Base-by-base conservation (phyloP, 2,113 vertebrate genomes). In the Megaceryle torquata region DNA sequence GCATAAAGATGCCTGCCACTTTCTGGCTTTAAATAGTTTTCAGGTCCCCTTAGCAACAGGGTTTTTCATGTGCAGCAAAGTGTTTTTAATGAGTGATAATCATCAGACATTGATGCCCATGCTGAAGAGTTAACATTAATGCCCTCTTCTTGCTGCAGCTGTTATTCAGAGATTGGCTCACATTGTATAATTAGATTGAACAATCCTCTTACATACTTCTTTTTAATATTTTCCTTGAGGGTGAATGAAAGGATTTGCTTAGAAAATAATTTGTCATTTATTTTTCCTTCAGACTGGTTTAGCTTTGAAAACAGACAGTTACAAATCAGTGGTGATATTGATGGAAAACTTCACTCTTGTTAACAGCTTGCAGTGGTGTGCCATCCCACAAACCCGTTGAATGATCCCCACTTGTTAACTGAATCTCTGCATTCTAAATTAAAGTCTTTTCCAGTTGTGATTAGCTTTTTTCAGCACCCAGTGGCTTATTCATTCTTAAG, bases 31-130 rank as follows among this genome's bases (percentile, higher is more conserved):
- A 68, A 93, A 77, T 44, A 90, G n/a, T 86, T 88, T 74, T 71
- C 80, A 90, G 50, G 46, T 94, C 75, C 86, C 83, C 69, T 82
- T 95, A 86, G 86, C 82, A 94, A 82, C 68, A 61, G 53, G 79
- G 39, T 88, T 95, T 51, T 90, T 86, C 41, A 50, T 82, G 41
- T 85, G 14, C 41, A 87, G 61, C 5, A 33, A 79, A 76, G n/a
- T 88, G 22, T 35, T 89, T 93, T 74, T 81, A 56, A 48, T 56
- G 44, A 72, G 33, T 57, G 80, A 37, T 61, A 46, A 82, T 83
- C 39, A 65, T 67, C 25, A 78, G 65, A 59, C 10, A 8, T 31
- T 71, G 67, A 43, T 89, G 53, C 19, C 70, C 15, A 1, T 80
- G 68, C 29, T 90, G 64, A 81, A 83, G n/a, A 80, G 39, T 91